Evolutionary conservation across 2,888 invertebrate species (phyloP).

Genomic region (Chloroclysta siterata): DNA sequence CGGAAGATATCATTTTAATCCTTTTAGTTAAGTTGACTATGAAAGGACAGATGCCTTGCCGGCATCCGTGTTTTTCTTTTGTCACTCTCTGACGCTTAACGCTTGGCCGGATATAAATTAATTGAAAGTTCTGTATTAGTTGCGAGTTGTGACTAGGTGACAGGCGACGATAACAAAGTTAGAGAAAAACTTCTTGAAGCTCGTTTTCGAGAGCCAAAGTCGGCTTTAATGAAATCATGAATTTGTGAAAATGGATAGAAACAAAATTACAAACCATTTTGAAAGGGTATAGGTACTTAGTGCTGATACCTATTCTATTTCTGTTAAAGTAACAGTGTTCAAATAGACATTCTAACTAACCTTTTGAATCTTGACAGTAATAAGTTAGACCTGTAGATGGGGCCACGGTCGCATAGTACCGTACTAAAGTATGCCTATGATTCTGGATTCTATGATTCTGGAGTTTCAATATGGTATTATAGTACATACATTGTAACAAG

Average conservation of each 20-base stretch:
- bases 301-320: no score
- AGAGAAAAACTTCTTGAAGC: constrained; percentile 5
- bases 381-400: no score
- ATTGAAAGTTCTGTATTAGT: constrained; percentile 53
- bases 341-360: no score
- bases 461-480: no score
- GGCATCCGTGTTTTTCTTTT: constrained; percentile 76
- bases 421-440: no score
- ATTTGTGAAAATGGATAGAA: not conserved
- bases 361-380: no score
- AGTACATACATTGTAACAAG: no score
- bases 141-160: constrained; percentile 37
- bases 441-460: no score
- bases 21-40: constrained; percentile 85
- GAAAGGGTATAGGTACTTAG: no score
- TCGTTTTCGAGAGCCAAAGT: not conserved
- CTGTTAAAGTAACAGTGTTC: no score
- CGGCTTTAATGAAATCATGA: not conserved
- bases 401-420: no score
- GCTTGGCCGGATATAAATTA: constrained; percentile 62
- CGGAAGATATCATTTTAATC: constrained; percentile 85
- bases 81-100: constrained; percentile 64
- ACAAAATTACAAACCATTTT: no score
- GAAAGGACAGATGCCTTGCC: constrained; percentile 79
- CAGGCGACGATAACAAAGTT: constrained; percentile 18